These are phyloP conservation scores for Ectemnius cavifrons DNA, from an alignment of 2,888 invertebrate species.

Conservation along the genomic window DNA sequence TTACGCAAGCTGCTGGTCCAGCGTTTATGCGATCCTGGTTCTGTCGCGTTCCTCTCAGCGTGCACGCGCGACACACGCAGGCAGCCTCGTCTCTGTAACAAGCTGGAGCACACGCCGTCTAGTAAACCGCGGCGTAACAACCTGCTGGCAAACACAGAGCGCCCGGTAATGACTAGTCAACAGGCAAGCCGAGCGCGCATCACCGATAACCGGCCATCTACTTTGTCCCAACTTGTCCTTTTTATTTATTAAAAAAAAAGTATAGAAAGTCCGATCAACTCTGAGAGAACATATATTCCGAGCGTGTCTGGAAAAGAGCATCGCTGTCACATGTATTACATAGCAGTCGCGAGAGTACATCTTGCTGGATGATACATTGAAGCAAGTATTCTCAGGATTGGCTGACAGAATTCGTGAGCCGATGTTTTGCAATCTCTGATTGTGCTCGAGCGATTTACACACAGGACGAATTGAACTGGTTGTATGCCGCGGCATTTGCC, in stretches of 20 bases:
- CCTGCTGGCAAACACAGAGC: constrained; percentile 11
- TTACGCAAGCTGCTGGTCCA: neutral
- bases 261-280: no score
- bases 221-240: no score
- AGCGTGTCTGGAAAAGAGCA: no score
- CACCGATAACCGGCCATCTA: no score
- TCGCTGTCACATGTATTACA: no score
- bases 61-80: constrained; percentile 2
- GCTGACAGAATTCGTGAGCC: neutral
- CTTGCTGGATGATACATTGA: neutral
- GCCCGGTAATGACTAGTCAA: constrained; percentile 2
- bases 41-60: neutral
- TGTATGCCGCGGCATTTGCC: constrained; percentile 10
- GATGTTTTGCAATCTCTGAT: neutral
- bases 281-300: no score
- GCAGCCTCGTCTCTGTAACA: constrained; percentile 6
- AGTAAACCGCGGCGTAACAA: constrained; percentile 18
- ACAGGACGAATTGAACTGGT: neutral
- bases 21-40: no score
- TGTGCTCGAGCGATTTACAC: constrained; percentile 9
- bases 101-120: constrained; percentile 1
- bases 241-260: no score
- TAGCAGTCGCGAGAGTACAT: no score
- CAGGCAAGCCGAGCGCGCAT: neutral
- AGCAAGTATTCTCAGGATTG: neutral